phyloP scores from a whole-genome alignment of 2,797 vertebrate species.

The Carapus acus region DNA sequence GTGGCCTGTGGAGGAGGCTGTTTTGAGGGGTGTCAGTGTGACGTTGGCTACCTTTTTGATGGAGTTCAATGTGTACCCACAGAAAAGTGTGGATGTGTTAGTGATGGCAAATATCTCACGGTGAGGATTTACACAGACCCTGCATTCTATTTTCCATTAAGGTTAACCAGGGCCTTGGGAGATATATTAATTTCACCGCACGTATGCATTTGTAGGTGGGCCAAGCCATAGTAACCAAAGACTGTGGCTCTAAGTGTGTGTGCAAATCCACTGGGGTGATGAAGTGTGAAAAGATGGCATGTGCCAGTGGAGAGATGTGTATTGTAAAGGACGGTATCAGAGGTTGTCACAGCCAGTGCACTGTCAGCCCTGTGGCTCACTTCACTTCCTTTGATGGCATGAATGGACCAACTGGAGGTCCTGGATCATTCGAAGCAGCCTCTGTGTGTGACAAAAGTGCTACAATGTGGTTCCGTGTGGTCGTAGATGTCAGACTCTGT shows the following conservation, averaged over 20 bases:
- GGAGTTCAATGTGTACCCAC: no score
- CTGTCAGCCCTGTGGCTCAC: slow-evolving; percentile 28
- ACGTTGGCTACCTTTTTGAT: no score
- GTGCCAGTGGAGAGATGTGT: slow-evolving; percentile 39
- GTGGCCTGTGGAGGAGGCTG: no score
- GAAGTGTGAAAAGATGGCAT: slow-evolving; percentile 42
- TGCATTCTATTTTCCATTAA: no score
- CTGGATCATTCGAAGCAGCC: slow-evolving; percentile 54
- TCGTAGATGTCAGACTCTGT: slow-evolving; percentile 53
- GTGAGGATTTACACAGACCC: no score
- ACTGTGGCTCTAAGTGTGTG: slow-evolving; percentile 51
- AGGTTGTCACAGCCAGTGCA: slow-evolving; percentile 54
- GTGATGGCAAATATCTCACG: no score
- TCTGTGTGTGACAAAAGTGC: slow-evolving; percentile 32
- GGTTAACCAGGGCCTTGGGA: neutral
- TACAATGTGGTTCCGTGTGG: slow-evolving; percentile 57
- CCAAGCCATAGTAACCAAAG: slow-evolving; percentile 42
- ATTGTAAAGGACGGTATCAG: slow-evolving; percentile 35
- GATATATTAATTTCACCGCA: neutral
- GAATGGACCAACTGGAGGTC: neutral
- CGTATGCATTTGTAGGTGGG: slow-evolving; percentile 45
- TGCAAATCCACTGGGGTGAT: slow-evolving; percentile 43
- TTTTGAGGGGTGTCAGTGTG: no score
- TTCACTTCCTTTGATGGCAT: slow-evolving; percentile 63
- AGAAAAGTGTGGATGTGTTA: no score